Evolutionary conservation across 2,113 vertebrate genomes (phyloP).

Genomic region (Coregonus clupeaformis): DNA sequence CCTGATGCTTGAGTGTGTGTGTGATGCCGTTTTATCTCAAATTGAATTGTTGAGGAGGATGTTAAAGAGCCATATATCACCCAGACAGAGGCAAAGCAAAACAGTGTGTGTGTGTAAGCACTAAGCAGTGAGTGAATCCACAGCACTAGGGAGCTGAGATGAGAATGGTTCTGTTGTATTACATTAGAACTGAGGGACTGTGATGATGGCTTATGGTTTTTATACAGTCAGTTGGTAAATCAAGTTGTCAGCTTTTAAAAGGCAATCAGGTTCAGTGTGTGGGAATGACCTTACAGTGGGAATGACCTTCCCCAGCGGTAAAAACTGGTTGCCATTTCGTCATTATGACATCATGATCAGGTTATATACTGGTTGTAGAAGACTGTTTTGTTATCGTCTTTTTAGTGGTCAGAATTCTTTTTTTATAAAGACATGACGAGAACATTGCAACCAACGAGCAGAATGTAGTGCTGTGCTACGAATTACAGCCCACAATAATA

Average conservation of each 20-base stretch:
- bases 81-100: constrained; percentile 33
- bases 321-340: too few relatives aligned
- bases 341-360: too few relatives aligned
- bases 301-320: constrained; percentile 53
- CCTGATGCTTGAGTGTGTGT: constrained; percentile 45
- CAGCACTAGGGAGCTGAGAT: constrained; percentile 34
- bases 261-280: constrained; percentile 24
- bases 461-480: too few relatives aligned
- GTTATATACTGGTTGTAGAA: too few relatives aligned
- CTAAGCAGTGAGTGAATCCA: constrained; percentile 38
- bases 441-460: too few relatives aligned
- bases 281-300: constrained; percentile 16
- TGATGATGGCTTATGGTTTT: constrained; percentile 52
- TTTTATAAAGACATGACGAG: too few relatives aligned
- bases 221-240: constrained; percentile 60
- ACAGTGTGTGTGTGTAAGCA: not conserved
- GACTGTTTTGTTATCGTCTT: too few relatives aligned
- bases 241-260: constrained; percentile 63
- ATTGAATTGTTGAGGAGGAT: constrained; percentile 72
- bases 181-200: constrained; percentile 34
- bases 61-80: constrained; percentile 70
- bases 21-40: constrained; percentile 63
- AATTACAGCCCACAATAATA: too few relatives aligned
- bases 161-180: constrained; percentile 37
- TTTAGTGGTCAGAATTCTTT: too few relatives aligned